Evolutionary conservation across 2,888 invertebrate species (phyloP).

Genomic region (Andrena fulva): DNA sequence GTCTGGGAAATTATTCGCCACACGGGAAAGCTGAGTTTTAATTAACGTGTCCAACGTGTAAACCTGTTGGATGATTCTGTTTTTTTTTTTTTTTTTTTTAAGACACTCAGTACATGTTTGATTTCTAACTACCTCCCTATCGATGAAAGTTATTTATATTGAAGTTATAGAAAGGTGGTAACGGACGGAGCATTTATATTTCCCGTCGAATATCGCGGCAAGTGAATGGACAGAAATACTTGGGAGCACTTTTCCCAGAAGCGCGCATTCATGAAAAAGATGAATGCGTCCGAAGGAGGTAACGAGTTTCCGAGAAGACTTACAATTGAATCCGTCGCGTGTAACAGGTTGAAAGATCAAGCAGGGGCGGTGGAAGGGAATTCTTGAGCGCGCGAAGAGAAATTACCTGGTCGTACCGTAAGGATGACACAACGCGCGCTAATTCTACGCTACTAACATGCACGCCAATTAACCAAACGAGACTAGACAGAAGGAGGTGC

Average conservation of each 20-base stretch:
- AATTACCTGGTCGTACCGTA: constrained; percentile 28
- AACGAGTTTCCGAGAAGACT: constrained; percentile 9
- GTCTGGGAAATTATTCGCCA: no score
- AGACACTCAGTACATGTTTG: no score
- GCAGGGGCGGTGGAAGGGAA: not conserved
- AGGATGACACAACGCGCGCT: constrained; percentile 51
- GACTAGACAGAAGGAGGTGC: constrained; percentile 45
- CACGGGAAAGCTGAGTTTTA: no score
- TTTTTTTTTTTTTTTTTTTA: no score
- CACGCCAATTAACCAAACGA: constrained; percentile 59
- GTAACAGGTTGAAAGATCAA: constrained; percentile 14
- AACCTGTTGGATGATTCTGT: no score
- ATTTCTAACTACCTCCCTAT: no score
- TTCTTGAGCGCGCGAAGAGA: not conserved
- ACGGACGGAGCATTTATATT: no score
- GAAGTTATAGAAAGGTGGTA: no score
- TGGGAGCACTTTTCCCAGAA: not conserved
- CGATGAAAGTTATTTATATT: no score
- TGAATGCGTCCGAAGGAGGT: not conserved
- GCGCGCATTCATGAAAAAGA: not conserved
- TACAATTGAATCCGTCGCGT: constrained; percentile 7
- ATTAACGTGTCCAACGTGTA: no score
- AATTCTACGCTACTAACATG: constrained; percentile 43
- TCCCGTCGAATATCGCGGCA: not conserved
- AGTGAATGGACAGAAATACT: not conserved